Evolutionary conservation across 2,888 invertebrate species (phyloP), one percentile per base, ranked within the genome.

Genomic region (Torymus aiolomorphi): DNA sequence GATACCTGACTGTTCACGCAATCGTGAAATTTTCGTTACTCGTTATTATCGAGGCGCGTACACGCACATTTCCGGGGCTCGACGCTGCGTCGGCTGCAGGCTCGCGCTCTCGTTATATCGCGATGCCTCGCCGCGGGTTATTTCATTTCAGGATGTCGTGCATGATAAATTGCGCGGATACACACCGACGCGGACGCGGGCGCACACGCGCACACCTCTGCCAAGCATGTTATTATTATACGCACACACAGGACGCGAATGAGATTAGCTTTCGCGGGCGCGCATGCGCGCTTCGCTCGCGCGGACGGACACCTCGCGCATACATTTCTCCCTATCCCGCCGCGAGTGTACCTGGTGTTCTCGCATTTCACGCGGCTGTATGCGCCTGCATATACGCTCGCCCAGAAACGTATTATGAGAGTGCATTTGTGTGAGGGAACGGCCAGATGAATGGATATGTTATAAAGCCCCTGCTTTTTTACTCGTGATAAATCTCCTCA

Each of bases 101-200:
- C 42, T 8, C 42, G 5, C 42, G 42, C 42, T 42, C 42, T 42
- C 42, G 42, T 59, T 76, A 51, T 62, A 69, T 70, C 12, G 63
- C 75, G 42, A 78, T 76, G 61, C 67, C 49, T 74, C 62, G 77
- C 80, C 80, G 76, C 71, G 63, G 80, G 80, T 81, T 80, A 82
- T 82, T 82, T 81, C 81, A 80, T 85, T 84, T 83, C 82, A 82
- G 85, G 83, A 84, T 83, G 84, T 83, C 79, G 71, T 63, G 80
- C 80, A 85, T 86, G 86, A 86, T 86, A 85, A 86, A 86, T 86
- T 83, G 83, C 83, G 78, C 75, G 78, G 80, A 81, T 83, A 83
- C 82, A 83, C 81, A 51, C 31, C 51, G 71, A 83, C 82, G 42
- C 80, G 80, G 71, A 52, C 31, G 77, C 83, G 84, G 76, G 57